Percentiles rank a stretch among this genome's conserved stretches.
Evolutionary conservation across 2,888 invertebrate species (phyloP).

Genomic region (Hesperia comma): DNA sequence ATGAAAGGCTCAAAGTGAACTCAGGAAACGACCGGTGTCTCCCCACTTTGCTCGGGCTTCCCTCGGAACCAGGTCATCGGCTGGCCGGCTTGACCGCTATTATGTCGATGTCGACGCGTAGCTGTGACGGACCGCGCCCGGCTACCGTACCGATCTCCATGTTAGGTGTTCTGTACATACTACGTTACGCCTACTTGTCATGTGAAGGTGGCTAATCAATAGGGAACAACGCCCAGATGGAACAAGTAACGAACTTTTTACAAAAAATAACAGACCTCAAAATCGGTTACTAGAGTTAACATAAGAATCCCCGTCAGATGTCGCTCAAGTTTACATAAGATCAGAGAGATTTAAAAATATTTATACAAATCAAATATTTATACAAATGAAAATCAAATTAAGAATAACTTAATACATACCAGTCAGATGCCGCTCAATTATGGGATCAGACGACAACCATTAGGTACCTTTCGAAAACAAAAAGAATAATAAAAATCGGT

Average conservation of each 20-base stretch:
- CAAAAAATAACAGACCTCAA: too few species aligned
- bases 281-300: too few species aligned
- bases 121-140: conserved; percentile 61
- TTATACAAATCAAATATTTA: too few species aligned
- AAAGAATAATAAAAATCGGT: too few species aligned
- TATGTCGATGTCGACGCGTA: conserved; percentile 49
- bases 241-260: conserved; percentile 35
- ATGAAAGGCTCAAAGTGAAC: conserved; percentile 16
- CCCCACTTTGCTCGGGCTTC: conserved; percentile 68
- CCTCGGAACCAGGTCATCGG: conserved; percentile 78
- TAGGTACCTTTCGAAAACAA: too few species aligned
- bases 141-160: conserved; percentile 50
- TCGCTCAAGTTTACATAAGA: too few species aligned
- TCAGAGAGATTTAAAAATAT: too few species aligned
- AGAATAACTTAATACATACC: too few species aligned
- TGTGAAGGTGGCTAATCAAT: conserved; percentile 43
- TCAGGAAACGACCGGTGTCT: conserved; percentile 37
- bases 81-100: conserved; percentile 51
- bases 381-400: too few species aligned
- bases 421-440: too few species aligned
- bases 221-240: conserved; percentile 48
- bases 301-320: too few species aligned
- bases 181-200: conserved; percentile 52
- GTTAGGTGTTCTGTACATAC: conserved; percentile 51
- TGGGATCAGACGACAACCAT: too few species aligned